Percentiles rank a stretch among this genome's conserved stretches.
Conservation (phyloP, 2,888 invertebrate genomes). For the Xanthorhoe spadicearia region DNA sequence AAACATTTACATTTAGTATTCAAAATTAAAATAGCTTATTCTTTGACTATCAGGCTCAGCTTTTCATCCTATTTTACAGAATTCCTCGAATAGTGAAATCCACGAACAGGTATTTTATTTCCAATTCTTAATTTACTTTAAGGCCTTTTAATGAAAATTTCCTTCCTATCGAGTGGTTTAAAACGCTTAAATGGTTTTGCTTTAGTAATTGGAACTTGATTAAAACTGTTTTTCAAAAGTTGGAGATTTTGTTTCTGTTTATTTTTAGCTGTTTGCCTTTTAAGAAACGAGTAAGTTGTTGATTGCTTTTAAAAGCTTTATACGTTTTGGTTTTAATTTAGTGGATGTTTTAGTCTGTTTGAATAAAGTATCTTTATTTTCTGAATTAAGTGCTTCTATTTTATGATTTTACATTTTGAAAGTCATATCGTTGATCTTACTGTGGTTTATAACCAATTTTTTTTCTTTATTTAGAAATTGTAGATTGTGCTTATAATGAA, state of each 20-base stretch:
- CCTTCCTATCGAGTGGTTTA: slow-evolving; percentile 18
- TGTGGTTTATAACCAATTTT: no score
- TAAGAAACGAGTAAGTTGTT: background rate
- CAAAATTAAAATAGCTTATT: no score
- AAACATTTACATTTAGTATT: no score
- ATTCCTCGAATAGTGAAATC: slow-evolving; percentile 25
- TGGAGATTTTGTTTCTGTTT: slow-evolving; percentile 15
- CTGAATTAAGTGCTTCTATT: no score
- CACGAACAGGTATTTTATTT: slow-evolving; percentile 24
- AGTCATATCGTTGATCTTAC: no score
- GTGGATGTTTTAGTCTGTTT: background rate
- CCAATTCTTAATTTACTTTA: slow-evolving; percentile 30
- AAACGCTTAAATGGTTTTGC: slow-evolving; percentile 22
- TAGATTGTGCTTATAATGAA: no score
- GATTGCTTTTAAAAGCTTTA: background rate
- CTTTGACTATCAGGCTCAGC: no score
- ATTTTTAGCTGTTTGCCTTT: background rate
- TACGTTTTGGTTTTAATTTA: background rate
- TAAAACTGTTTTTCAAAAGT: slow-evolving; percentile 29
- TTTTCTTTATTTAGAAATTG: no score
- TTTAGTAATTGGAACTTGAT: slow-evolving; percentile 30
- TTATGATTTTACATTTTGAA: no score
- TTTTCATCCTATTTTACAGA: slow-evolving; percentile 19
- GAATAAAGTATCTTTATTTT: no score
- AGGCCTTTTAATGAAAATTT: slow-evolving; percentile 34